Base-by-base conservation (phyloP, 2,888 invertebrate genomes). In the Emesis russula region DNA sequence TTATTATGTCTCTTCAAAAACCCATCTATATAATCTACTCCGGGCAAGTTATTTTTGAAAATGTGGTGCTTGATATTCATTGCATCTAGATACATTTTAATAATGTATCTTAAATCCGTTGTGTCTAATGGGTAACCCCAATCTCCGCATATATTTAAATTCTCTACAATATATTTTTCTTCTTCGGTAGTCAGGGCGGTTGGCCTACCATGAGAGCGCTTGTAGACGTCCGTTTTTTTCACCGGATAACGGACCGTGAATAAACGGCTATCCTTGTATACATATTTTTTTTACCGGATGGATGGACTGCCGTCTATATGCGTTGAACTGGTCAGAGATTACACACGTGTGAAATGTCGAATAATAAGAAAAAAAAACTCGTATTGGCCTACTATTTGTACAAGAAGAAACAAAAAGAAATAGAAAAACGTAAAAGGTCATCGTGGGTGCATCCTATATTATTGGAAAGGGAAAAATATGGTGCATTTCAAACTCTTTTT, bases 381-480 rank as follows among this genome's bases (percentile, higher is more conserved):
- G 80, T 87, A 87, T 94, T 91, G 89, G 87, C 90, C 87, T 90
- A 90, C 87, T 90, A 91, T 88, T 90, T 88, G 91, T 94, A 92
- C 90, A 92, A 90, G 90, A 93, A 93, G 89, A 93, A 92, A 92
- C 91, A 91, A 92, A 93, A 93, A 93, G 89, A 87, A 89, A 78
- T 78, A 89, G 83, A 92, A 93, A 92, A 94, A 92, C 90, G 91
- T 91, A 91, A 93, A 92, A 92, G 91, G 90, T 89, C 91, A 90
- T 92, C 85, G 87, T 94, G 92, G 89, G 90, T 94, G 87, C 92
- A 94, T 94, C 93, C 93, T 91, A 92, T 94, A 90, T 93, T 93
- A 93, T 90, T 91, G 89, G 87, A 94, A 93, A 92, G 91, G 92
- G 92, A 92, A 90, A n/a, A 94, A 91, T 92, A 92, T 91, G 90